Evolutionary conservation across 1,140 invertebrate genomes (phyloP).

Genomic region (Drosophila obscura): DNA sequence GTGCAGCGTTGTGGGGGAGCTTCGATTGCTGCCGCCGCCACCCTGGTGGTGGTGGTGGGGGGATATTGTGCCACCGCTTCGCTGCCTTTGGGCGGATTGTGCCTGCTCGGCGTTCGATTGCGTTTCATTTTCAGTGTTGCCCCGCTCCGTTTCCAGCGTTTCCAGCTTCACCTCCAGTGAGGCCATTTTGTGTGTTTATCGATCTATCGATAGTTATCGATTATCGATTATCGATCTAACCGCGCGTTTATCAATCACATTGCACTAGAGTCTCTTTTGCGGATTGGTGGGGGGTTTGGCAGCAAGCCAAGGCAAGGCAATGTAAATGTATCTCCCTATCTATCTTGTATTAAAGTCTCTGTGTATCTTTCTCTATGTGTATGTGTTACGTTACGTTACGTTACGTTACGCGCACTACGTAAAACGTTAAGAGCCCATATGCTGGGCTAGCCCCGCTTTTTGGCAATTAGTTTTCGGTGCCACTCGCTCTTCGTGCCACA

Average conservation of each 20-base stretch:
- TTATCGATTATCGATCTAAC: constrained; percentile 28
- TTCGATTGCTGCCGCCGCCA: constrained; percentile 11
- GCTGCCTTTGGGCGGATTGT: constrained; percentile 62
- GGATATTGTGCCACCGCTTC: constrained; percentile 46
- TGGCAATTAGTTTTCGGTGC: constrained; percentile 34
- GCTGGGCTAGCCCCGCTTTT: constrained; percentile 14
- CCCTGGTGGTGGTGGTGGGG: not conserved
- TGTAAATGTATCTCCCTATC: constrained; percentile 23
- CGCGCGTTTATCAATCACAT: constrained; percentile 33
- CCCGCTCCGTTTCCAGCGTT: constrained; percentile 32
- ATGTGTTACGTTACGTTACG: constrained; percentile 26
- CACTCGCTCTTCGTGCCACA: constrained; percentile 10
- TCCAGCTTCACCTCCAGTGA: constrained; percentile 27
- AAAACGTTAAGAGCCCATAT: constrained; percentile 4
- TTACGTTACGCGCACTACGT: constrained; percentile 72
- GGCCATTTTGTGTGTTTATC: constrained; percentile 31
- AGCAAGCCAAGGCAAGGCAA: no score
- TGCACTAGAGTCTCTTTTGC: constrained; percentile 17
- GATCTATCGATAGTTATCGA: constrained; percentile 16
- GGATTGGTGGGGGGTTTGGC: no score
- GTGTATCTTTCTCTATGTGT: constrained; percentile 10
- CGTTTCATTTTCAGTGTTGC: constrained; percentile 15
- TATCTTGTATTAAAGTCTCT: not conserved
- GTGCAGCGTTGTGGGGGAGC: constrained; percentile 6
- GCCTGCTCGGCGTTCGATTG: constrained; percentile 41